Base-by-base conservation (phyloP, 1,140 invertebrate genomes). In the Bombus balteatus region DNA sequence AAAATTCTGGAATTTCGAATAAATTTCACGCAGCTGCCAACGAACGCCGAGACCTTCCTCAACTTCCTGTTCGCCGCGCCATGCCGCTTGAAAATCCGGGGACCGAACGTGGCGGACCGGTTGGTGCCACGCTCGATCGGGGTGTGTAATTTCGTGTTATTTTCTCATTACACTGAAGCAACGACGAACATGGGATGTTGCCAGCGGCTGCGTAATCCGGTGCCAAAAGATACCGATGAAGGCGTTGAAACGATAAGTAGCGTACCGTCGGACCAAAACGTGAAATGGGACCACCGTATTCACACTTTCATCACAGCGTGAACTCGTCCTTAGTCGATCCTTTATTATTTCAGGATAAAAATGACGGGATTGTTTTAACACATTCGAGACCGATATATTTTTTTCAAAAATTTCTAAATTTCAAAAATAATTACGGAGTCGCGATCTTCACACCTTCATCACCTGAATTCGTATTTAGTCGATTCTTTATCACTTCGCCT, bases 81-180 rank as follows among this genome's bases (percentile, higher is more conserved):
- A 32, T 34, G 47, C 66, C 59, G 59, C 3, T 62, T 13, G 10
- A n/a, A 43, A 90, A 79, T 87, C 28, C 25, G 81, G 65, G 39
- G 76, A 79, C 47, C 79, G 82, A 59, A 77, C 43, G 47, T n/a
- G 73, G 65, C 43, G 25, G 74, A 34, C 37, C 18, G 47, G 47
- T 53, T 53, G 18, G 47, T 53, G 47, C 47, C 65, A 88, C 83
- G 79, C 83, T 92, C 79, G 72, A 59, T 87, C 76, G 62, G 87
- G n/a, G 86, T 92, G 91, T 91, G 90, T 92, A 92, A 92, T 92
- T 92, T 92, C 88, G 85, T 86, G 84, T 92, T 92, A 92, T 91
- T 91, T 91, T 91, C 88, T 91, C 91, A 88, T 92, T 92, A 92
- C 77, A 43, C 73, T 86, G 70, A 65, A 43, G 66, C 47, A 34